A percentile compares a stretch with the other conserved stretches of the same genome.
These are phyloP conservation scores for Bedellia somnulentella DNA, from an alignment of 2,888 invertebrate genomes.

Conservation along the genomic window DNA sequence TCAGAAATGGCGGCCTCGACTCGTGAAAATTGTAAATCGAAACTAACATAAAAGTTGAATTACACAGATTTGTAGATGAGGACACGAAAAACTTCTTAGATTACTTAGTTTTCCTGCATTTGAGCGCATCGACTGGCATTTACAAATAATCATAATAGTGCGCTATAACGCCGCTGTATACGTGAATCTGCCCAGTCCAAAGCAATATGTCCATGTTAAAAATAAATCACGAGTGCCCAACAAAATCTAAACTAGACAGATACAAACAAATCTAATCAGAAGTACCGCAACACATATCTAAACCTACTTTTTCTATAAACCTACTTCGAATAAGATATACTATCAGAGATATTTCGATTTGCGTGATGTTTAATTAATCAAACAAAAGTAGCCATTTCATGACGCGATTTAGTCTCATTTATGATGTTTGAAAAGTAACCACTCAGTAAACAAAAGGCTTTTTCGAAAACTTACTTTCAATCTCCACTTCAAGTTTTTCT, in stretches of 20 bases:
- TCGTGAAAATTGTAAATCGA: constrained; percentile 1
- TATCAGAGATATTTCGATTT: constrained; percentile 55
- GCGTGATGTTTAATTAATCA: no score
- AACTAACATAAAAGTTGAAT: constrained; percentile 10
- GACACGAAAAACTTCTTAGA: no score
- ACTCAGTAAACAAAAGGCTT: no score
- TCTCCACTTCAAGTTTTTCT: no score
- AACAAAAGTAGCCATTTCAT: no score
- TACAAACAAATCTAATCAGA: constrained; percentile 36
- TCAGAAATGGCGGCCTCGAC: constrained; percentile 16
- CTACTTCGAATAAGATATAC: constrained; percentile 34
- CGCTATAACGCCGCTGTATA: constrained; percentile 21
- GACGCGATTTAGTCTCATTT: no score
- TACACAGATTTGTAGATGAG: no score
- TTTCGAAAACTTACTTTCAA: no score
- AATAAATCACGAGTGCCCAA: constrained; percentile 33
- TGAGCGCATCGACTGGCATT: constrained; percentile 19
- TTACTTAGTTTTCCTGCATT: constrained; percentile 11
- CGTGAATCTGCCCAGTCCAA: constrained; percentile 19
- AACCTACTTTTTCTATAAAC: constrained; percentile 50
- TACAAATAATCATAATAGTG: constrained; percentile 10
- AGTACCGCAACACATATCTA: no score
- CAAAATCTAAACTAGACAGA: constrained; percentile 21
- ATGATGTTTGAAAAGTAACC: no score
- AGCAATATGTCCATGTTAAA: constrained; percentile 23